Evolutionary conservation across 1,140 invertebrate genomes (phyloP).

Genomic region (Eumeta japonica): DNA sequence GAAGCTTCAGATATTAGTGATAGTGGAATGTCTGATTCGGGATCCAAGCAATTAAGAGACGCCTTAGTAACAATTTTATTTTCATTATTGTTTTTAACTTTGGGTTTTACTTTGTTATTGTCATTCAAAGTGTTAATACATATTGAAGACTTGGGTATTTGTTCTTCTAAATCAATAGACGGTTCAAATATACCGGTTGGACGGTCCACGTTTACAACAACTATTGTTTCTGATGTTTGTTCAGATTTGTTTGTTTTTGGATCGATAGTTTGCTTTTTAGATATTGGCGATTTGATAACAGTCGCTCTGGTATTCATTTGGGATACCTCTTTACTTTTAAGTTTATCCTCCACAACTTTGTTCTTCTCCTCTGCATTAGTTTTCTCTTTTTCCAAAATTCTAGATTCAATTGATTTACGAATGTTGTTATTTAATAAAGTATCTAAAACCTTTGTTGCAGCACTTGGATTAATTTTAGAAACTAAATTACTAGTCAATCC

Average conservation of each 20-base stretch:
- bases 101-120: constrained; percentile 32
- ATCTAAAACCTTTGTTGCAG: constrained; percentile 53
- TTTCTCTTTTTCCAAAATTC: constrained; percentile 53
- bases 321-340: constrained; percentile 35
- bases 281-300: constrained; percentile 58
- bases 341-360: constrained; percentile 33
- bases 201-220: constrained; percentile 51
- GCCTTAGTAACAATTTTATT: constrained; percentile 18
- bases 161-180: constrained; percentile 63
- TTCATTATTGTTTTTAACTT: constrained; percentile 26
- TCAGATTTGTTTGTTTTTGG: constrained; percentile 45
- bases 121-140: constrained; percentile 33
- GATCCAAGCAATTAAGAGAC: constrained; percentile 28
- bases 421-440: constrained; percentile 55
- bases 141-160: constrained; percentile 60
- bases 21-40: constrained; percentile 41
- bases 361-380: constrained; percentile 22
- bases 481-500: constrained; percentile 58
- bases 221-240: constrained; percentile 25
- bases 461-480: constrained; percentile 56
- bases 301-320: constrained; percentile 49
- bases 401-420: constrained; percentile 54
- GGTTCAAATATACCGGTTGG: constrained; percentile 66
- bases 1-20: constrained; percentile 44
- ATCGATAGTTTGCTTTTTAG: constrained; percentile 51